phyloP scores from a whole-genome alignment of 2,797 vertebrate genomes.

The Iguana delicatissima region DNA sequence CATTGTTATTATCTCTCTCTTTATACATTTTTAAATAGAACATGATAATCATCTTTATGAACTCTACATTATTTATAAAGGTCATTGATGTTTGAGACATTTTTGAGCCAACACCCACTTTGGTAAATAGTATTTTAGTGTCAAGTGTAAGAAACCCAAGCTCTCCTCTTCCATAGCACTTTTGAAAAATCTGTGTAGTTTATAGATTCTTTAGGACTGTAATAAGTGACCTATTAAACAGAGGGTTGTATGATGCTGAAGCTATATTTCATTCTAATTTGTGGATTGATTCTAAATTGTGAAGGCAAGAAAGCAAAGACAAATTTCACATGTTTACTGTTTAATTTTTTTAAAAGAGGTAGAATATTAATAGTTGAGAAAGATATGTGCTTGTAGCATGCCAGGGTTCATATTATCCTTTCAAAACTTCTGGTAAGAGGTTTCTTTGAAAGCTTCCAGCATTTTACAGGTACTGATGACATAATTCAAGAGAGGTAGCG shows the following conservation, averaged over 20 bases:
- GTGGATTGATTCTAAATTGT: neutral
- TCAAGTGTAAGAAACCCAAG: slow-evolving; percentile 67
- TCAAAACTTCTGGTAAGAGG: neutral
- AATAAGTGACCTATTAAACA: neutral
- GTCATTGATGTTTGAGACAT: slow-evolving; percentile 71
- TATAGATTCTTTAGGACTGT: slow-evolving; percentile 1
- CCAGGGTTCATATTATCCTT: neutral
- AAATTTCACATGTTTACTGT: neutral
- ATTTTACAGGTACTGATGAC: neutral
- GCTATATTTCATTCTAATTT: neutral
- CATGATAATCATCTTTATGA: slow-evolving; percentile 79
- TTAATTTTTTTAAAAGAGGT: neutral
- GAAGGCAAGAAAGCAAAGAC: neutral
- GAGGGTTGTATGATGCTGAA: neutral
- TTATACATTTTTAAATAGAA: slow-evolving; percentile 81
- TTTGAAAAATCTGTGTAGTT: slow-evolving; percentile 6
- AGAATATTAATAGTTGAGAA: slow-evolving; percentile 1
- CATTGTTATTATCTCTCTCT: slow-evolving; percentile 80
- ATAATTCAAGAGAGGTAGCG: neutral
- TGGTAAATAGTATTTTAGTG: slow-evolving; percentile 70
- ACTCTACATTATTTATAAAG: slow-evolving; percentile 80
- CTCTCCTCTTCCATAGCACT: slow-evolving; percentile 12
- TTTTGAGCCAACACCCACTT: slow-evolving; percentile 70
- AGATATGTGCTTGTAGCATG: neutral
- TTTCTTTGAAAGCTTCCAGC: neutral